Evolutionary conservation across 2,888 invertebrate genomes (phyloP).

Genomic region (Amphipyra tragopoginis): DNA sequence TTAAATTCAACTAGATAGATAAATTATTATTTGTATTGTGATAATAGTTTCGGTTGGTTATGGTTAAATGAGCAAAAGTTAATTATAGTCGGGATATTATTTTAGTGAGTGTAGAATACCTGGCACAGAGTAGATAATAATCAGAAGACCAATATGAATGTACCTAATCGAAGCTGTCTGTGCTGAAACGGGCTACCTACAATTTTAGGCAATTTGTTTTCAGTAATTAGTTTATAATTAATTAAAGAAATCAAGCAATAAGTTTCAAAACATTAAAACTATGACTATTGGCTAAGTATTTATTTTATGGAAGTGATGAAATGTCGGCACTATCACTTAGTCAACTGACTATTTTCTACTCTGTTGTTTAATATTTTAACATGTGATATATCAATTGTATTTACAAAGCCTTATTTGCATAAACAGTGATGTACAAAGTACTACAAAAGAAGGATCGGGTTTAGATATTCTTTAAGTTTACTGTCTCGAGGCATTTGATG

Average conservation of each 20-base stretch:
- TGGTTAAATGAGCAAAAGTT: slow-evolving; percentile 18
- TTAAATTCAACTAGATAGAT: slow-evolving; percentile 1
- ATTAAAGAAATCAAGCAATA: too few species aligned
- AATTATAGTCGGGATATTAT: slow-evolving; percentile 16
- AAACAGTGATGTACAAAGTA: slow-evolving; percentile 22
- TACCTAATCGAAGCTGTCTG: too few species aligned
- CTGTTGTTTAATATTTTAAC: slow-evolving; percentile 20
- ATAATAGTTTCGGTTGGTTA: slow-evolving; percentile 14
- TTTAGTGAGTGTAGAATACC: slow-evolving; percentile 21
- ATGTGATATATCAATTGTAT: slow-evolving; percentile 23
- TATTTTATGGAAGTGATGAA: too few species aligned
- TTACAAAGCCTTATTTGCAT: slow-evolving; percentile 39
- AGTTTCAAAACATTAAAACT: too few species aligned
- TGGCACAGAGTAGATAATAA: slow-evolving; percentile 24
- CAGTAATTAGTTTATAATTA: too few species aligned
- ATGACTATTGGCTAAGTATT: too few species aligned
- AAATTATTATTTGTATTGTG: background rate
- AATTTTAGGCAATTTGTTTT: too few species aligned
- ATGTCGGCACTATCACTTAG: too few species aligned
- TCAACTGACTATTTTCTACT: slow-evolving; percentile 18
- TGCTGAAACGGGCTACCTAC: too few species aligned
- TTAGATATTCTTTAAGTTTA: too few species aligned
- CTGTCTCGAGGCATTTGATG: too few species aligned
- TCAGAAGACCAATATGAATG: slow-evolving; percentile 3
- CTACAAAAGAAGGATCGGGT: slow-evolving; percentile 30